phyloP scores from a whole-genome alignment of 2,113 vertebrate species.

The Lagopus muta region DNA sequence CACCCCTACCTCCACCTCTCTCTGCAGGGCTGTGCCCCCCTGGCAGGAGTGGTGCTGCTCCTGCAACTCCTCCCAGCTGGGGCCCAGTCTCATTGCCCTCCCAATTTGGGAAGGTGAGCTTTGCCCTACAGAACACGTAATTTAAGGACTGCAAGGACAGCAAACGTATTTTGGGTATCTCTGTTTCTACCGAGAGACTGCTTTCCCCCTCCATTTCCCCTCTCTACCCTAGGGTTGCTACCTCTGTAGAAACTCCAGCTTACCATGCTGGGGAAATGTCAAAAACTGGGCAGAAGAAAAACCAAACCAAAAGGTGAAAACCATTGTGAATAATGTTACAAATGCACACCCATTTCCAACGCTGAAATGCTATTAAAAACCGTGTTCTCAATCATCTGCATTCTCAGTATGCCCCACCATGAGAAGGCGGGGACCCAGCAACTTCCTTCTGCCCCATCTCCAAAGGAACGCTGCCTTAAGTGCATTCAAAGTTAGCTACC shows the following conservation, averaged over 20 bases:
- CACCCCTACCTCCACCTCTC: not conserved
- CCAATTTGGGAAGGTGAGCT: fast-evolving
- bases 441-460: not conserved
- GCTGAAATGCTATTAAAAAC: not conserved
- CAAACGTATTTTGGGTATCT: not conserved
- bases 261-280: not conserved
- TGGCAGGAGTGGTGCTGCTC: not conserved
- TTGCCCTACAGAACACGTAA: not conserved
- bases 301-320: not conserved
- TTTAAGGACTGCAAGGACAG: not conserved
- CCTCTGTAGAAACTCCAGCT: not conserved
- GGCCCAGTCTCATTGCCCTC: not conserved
- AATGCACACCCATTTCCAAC: not conserved
- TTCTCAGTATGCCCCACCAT: not conserved
- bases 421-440: not conserved
- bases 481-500: constrained; percentile 84
- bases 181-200: not conserved
- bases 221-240: not conserved
- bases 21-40: not conserved
- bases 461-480: not conserved
- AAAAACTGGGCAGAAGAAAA: not conserved
- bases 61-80: not conserved
- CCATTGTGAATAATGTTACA: fast-evolving
- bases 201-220: not conserved
- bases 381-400: not conserved